Conservation (phyloP, 2,113 vertebrate species). For the Hemiprocne comata region DNA sequence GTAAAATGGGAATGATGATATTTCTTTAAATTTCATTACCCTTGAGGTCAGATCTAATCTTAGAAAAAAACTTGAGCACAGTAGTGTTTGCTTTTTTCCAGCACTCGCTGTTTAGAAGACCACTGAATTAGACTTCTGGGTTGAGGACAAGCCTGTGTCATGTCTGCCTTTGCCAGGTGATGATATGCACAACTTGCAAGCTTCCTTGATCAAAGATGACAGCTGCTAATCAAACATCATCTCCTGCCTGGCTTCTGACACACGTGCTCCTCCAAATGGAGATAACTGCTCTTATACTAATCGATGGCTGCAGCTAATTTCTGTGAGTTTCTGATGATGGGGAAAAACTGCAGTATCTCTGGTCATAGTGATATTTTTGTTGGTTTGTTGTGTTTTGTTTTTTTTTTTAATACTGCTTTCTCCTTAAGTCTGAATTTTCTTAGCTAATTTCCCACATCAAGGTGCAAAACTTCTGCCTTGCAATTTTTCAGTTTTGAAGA, state of each 20-base stretch:
- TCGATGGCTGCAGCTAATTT: background rate
- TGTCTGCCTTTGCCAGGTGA: background rate
- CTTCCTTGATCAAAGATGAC: background rate
- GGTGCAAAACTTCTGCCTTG: conserved; percentile 73
- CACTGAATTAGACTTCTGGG: background rate
- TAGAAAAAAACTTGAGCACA: background rate
- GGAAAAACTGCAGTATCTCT: background rate
- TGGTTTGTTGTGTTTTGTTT: background rate
- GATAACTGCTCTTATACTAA: background rate
- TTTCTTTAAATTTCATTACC: background rate
- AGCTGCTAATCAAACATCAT: background rate
- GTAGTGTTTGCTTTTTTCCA: background rate
- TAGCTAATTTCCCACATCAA: conserved; percentile 76
- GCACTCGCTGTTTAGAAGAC: background rate
- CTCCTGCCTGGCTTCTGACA: background rate
- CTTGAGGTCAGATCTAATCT: background rate
- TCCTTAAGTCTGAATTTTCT: conserved; percentile 67
- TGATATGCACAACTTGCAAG: background rate
- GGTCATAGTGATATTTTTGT: background rate
- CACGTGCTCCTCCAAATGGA: background rate
- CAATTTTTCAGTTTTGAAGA: conserved; percentile 69
- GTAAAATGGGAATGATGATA: background rate
- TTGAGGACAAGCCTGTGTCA: background rate
- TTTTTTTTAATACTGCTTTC: conserved; percentile 19
- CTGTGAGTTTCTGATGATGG: background rate